phyloP scores from a whole-genome alignment of 2,888 invertebrate species.

The Lithophane ornitopus region DNA sequence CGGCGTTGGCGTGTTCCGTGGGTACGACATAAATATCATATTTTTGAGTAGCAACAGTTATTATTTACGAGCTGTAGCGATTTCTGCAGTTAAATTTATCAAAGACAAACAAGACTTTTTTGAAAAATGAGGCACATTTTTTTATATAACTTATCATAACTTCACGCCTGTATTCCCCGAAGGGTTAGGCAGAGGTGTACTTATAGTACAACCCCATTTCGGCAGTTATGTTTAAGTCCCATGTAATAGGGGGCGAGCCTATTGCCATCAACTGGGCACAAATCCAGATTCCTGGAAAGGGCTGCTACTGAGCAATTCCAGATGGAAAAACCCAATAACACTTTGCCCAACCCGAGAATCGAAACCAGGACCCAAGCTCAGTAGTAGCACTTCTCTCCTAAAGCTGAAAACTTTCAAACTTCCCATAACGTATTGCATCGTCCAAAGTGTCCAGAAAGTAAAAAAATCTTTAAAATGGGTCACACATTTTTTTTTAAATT shows the following conservation, averaged over 20 bases:
- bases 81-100: background rate
- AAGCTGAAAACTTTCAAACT: background rate
- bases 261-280: no score
- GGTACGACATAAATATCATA: conserved; percentile 52
- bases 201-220: background rate
- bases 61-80: conserved; percentile 4
- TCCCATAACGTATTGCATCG: background rate
- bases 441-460: background rate
- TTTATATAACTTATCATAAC: background rate
- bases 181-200: background rate
- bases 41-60: conserved; percentile 52
- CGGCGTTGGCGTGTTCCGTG: conserved; percentile 72
- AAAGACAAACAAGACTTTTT: background rate
- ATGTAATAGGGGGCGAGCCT: no score
- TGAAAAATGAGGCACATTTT: background rate
- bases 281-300: no score
- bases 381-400: background rate
- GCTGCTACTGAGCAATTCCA: no score
- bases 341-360: no score
- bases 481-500: conserved; percentile 50
- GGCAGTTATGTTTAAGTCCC: background rate
- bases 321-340: no score
- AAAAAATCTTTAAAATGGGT: conserved; percentile 24
- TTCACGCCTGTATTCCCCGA: background rate
- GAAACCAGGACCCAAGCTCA: no score